Evolutionary conservation across 2,888 invertebrate species (phyloP), one percentile per base, ranked within the genome.

Genomic region (Petrolisthes manimaculis): DNA sequence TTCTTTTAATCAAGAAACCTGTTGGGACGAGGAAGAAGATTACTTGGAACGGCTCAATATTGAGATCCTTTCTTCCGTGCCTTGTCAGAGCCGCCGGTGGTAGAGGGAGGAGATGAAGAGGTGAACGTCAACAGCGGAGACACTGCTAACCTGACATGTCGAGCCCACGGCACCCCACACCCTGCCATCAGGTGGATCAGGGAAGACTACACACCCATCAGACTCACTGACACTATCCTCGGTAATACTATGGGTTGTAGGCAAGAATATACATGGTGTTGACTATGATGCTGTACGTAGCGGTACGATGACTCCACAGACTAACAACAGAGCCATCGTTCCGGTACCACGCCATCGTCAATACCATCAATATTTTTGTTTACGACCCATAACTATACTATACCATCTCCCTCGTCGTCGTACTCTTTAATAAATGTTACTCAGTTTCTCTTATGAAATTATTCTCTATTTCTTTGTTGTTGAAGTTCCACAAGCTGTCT

Each of bases 71-170:
- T 75, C 71, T 77, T 9, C 56, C 61, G 14, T 74, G 24, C 21
- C n/a, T 69, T 61, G 51, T 67, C 78, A 84, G 84, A 84, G 78
- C 84, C 84, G n/a, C 84, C 84, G 21, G 84, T 84, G 84, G n/a
- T 84, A 14, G 84, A 84, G 6, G 78, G 84, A 8, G 84, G 84
- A 5, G 78, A 84, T 79, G 84, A 84, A 69, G 79, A 84, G 21
- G 84, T 84, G 78, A 78, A 61, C 21, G 75, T 82, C 14, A 86
- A 56, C 53, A 82, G 55, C n/a, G 86, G 82, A 18, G 75, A 75
- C 8, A 6, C 69, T 3, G 75, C 82, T 37, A 82, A 82, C 75
- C 74, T 75, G 55, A 86, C 81, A 51, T 75, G 75, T 24, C 56
- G 77, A 2, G 81, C 86, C 51, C 75, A 75, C 51, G 75, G 75